Evolutionary conservation across 2,797 vertebrate genomes (phyloP), one percentile per base, ranked within the genome.

Genomic region (Harpagifer antarcticus): DNA sequence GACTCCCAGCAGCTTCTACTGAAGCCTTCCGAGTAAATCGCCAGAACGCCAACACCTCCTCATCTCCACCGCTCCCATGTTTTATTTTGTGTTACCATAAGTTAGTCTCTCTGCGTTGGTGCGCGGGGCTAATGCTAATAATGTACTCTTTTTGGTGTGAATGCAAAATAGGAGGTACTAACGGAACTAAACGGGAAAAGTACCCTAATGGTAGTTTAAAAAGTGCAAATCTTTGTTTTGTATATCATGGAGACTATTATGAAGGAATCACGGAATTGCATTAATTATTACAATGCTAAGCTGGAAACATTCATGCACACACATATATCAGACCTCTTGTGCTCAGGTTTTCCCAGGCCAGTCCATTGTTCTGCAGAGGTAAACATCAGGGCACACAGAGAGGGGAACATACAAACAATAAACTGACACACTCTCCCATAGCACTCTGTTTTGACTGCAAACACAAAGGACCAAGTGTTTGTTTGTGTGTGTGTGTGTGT

Each of bases 391-490:
- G 74, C 80, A 77, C 68, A 67, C 58, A 23, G 72, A 66, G 55
- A 82, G 70, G 77, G 70, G 73, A 91, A 87, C 68, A 73, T 83
- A 68, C 82, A 90, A 90, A 89, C 91, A 89, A 85, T 87, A 86
- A 80, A 88, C 84, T 75, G 78, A 91, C 90, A 82, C 85, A 84
- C 86, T 86, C 85, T 83, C 78, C 81, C 5, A 37, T 84, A 78
- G 86, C 79, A 68, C 81, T 84, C 44, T 92, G 82, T 92, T 91
- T 91, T 85, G 82, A 91, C 84, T 90, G 90, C 81, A 89, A 92
- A 91, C 85, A 90, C 74, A 83, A 84, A 84, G 47, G 72, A 84
- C 37, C 48, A 56, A 73, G 74, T 59, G 74, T 78, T 76, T 68
- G 55, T 72, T 1, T 73, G 44, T 70, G 47, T 57, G 67, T 81